Evolutionary conservation across 2,888 invertebrate genomes (phyloP), one percentile per base, ranked within the genome.

Genomic region (Entomobrya proxima): DNA sequence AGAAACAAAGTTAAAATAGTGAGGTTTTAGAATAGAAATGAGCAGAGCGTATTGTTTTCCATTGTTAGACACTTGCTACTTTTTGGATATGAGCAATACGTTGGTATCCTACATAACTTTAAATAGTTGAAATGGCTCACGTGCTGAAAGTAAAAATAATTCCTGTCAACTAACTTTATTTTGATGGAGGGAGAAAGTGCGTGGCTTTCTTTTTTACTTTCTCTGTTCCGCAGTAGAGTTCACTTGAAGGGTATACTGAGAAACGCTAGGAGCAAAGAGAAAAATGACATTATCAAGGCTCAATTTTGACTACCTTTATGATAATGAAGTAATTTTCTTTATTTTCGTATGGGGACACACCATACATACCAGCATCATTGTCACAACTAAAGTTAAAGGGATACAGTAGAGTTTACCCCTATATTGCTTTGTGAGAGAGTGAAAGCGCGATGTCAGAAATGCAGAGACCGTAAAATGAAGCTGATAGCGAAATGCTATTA

Each of bases 261-360:
- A 18, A 18, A 21, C 9, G 32, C 32, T 27, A 1, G 21, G 37
- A n/a, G 15, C 47, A 47, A 13, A 35, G 67, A 40, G 44, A 32
- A 44, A 61, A 21, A 35, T 37, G 35, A 64, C 64, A 37, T 64
- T 35, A 35, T 64, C 37, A 37, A 64, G 32, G 32, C 50, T 50
- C 32, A n/a, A 74, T 74, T 74, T 44, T 74, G 55, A 55, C 50
- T 55, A 52, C 52, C 37, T 75, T 74, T 75, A 75, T 75, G 35
- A 52, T 75, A 75, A 75, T 75, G 75, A 75, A 55, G 75, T 37
- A 75, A 75, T 75, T 75, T 75, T 55, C 52, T 75, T 75, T 52
- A 75, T 75, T 75, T 75, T 35, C 27, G 75, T 75, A 21, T 21
- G 21, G 64, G 64, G 64, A 64, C 27, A 55, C 18, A 55, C 27